Percentiles rank a stretch among this genome's conserved stretches.
phyloP scores from a whole-genome alignment of 2,113 vertebrate species.

The Grantiella picta region DNA sequence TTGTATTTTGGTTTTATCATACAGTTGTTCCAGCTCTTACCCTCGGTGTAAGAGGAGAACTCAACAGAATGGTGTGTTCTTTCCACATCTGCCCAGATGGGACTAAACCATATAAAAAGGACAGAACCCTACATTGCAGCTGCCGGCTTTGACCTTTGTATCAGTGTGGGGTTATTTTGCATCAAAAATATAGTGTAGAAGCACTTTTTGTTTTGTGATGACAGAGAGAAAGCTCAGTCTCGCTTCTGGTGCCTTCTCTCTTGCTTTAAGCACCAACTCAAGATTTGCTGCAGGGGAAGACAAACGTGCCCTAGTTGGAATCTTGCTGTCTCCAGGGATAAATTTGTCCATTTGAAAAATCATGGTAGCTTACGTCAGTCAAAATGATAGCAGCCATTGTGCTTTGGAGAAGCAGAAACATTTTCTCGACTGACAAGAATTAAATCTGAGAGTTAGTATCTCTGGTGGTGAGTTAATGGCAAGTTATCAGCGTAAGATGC shows the following conservation, averaged over 20 bases:
- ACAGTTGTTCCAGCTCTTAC: not conserved
- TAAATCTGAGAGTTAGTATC: constrained; percentile 8
- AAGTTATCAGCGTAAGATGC: not conserved
- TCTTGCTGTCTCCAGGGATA: constrained; percentile 37
- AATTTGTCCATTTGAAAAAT: constrained; percentile 60
- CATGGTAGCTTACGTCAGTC: constrained; percentile 38
- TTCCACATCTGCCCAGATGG: not conserved
- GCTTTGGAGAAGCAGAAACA: not conserved
- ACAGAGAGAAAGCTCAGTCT: not conserved
- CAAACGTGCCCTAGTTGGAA: constrained; percentile 30
- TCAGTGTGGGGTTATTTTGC: not conserved
- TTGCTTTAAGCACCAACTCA: not conserved
- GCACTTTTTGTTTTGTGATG: not conserved
- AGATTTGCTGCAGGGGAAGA: not conserved
- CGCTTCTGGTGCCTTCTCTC: not conserved
- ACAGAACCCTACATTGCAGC: accelerated
- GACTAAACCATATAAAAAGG: not conserved
- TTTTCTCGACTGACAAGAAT: not conserved
- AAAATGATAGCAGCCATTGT: constrained; percentile 47
- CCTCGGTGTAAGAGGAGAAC: not conserved
- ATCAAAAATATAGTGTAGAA: not conserved
- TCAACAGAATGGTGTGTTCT: not conserved
- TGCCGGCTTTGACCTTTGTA: not conserved
- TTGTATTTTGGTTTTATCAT: not conserved
- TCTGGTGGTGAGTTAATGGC: not conserved